Percentiles rank a stretch among this genome's conserved stretches.
phyloP scores from a whole-genome alignment of 2,113 vertebrate genomes.

The Bettongia penicillata region DNA sequence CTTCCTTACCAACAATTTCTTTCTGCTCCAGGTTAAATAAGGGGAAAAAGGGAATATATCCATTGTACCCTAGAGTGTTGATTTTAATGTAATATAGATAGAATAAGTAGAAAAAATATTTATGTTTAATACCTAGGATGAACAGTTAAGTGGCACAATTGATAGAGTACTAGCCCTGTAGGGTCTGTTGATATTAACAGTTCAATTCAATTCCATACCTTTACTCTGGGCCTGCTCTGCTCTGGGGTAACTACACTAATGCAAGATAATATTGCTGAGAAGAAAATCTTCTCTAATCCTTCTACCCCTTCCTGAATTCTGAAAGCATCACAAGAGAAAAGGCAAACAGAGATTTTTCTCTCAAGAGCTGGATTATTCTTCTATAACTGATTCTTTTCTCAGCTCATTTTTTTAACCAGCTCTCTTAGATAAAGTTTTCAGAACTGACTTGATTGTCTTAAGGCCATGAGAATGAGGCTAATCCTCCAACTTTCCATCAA shows the following conservation, averaged over 20 bases:
- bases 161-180: too few species aligned
- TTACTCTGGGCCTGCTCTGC: not conserved
- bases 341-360: not conserved
- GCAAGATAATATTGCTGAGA: not conserved
- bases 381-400: not conserved
- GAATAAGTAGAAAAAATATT: too few species aligned
- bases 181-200: not conserved
- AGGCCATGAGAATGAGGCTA: not conserved
- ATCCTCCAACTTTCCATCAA: not conserved
- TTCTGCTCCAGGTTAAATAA: too few species aligned
- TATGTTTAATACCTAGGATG: too few species aligned
- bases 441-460: not conserved
- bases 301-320: not conserved
- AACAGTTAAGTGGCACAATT: too few species aligned
- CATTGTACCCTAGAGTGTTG: too few species aligned
- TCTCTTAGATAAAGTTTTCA: not conserved
- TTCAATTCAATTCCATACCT: not conserved
- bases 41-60: too few species aligned
- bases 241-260: not conserved
- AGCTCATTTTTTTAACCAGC: not conserved
- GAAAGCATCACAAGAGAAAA: not conserved
- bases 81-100: too few species aligned
- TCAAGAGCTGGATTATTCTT: not conserved
- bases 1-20: too few species aligned
- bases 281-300: not conserved